Evolutionary conservation across 92 coral and sea anemone genomes (phyloP), one percentile per base, ranked within the genome.

Genomic region (Epizoanthus scotinus): DNA sequence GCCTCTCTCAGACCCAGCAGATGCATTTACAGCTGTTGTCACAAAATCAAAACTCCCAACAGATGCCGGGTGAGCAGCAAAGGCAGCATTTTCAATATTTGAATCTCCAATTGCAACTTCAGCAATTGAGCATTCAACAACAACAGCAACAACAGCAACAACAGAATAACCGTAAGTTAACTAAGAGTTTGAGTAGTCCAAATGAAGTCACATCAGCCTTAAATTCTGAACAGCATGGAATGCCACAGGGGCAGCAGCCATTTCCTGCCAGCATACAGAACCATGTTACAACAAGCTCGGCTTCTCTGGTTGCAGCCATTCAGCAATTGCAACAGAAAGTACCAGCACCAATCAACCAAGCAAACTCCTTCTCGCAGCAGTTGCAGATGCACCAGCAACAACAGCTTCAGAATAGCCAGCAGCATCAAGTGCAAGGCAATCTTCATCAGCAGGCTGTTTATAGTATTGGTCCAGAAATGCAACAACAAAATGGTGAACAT

Each of bases 31-130:
- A 93, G 78, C 83, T 93, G 36, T 21, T 91, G 86, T 88, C 93
- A 40, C 87, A 91, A 77, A 83, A 88, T 63, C 91, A 90, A 81
- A 91, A 90, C 36, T 73, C 91, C 15, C 96, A 93, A 66, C 89
- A 88, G 26, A 69, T 79, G 19, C 83, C 70, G 7, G 88, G 78
- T 81, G 88, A 96, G 20, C 96, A 96, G 70, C 97, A 96, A 65
- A 89, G 94, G 26, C 98, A 96, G 66, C 99, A 96, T 49, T 77
- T 93, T 31, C 99, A 96, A 81, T 93, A 93, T 84, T 86, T 96
- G 21, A 96, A 96, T 84, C 78, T 96, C 31, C 99, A 96, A 88
- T 63, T 94, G 54, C 99, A 93, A 69, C 87, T 96, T 13, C 92
- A 96, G 66, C 98, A 91, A 56, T 67, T 96, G 34, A 86, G 89